Evolutionary conservation across 2,797 vertebrate genomes (phyloP).

Genomic region (Enteromius radiatus): DNA sequence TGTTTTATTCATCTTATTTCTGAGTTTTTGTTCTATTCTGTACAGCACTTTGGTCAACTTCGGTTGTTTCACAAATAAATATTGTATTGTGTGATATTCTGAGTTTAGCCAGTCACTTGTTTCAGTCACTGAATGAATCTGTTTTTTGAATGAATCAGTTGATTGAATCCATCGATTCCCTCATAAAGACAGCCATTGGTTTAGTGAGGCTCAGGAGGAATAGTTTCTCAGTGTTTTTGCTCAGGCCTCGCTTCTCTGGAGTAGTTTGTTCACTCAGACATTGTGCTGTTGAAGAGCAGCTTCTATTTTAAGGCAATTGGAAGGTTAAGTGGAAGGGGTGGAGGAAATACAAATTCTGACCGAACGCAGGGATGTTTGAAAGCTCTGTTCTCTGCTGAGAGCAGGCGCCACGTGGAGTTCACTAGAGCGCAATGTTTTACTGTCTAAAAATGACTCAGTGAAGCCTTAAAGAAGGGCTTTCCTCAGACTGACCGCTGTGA

Average conservation of each 20-base stretch:
- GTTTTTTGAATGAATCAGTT: not conserved
- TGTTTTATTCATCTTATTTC: no score
- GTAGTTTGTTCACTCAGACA: not conserved
- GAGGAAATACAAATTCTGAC: constrained; percentile 42
- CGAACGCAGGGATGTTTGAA: constrained; percentile 39
- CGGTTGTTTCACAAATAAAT: no score
- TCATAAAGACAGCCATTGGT: not conserved
- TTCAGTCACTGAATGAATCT: not conserved
- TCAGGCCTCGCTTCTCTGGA: not conserved
- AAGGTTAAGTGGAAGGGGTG: constrained; percentile 25
- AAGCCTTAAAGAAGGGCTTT: constrained; percentile 51
- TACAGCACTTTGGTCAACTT: no score
- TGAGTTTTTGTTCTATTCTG: no score
- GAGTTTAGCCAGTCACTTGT: not conserved
- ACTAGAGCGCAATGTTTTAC: constrained; percentile 58
- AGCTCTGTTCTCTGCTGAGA: constrained; percentile 52
- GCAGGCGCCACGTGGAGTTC: constrained; percentile 68
- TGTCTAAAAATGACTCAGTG: constrained; percentile 33
- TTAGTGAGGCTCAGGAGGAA: not conserved
- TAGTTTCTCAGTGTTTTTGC: constrained; percentile 23
- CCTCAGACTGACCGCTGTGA: constrained; percentile 51
- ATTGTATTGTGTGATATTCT: not conserved
- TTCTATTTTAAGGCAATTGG: constrained; percentile 44
- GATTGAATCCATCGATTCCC: not conserved
- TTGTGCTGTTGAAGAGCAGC: constrained; percentile 14